A percentile compares a stretch with the other conserved stretches of the same genome.
Conservation (phyloP, 2,888 invertebrate genomes). For the Eulithis testata region DNA sequence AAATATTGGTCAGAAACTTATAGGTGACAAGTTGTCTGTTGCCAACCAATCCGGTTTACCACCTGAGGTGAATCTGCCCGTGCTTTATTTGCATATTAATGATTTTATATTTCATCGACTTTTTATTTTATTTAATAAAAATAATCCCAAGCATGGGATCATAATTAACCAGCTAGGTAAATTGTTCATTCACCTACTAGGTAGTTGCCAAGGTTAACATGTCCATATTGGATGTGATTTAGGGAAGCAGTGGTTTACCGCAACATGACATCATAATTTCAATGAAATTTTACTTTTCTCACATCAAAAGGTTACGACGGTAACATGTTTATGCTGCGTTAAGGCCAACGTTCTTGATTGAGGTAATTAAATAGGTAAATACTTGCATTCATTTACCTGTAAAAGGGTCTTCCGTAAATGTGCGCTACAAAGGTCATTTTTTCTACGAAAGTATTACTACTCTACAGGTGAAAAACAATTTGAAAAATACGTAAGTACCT, state of each 20-base stretch:
- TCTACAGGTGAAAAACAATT: no score
- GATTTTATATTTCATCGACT: slow-evolving; percentile 63
- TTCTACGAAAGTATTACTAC: background rate
- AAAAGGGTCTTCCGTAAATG: slow-evolving; percentile 23
- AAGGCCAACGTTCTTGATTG: slow-evolving; percentile 33
- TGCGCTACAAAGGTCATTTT: background rate
- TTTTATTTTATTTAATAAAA: slow-evolving; percentile 58
- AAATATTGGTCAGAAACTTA: slow-evolving; percentile 53
- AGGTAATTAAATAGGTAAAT: slow-evolving; percentile 37
- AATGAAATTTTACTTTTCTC: slow-evolving; percentile 33
- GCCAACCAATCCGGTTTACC: slow-evolving; percentile 77
- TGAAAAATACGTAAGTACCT: no score
- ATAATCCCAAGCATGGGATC: slow-evolving; percentile 37
- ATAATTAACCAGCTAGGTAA: slow-evolving; percentile 44
- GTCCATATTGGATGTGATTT: slow-evolving; percentile 20
- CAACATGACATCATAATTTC: slow-evolving; percentile 33
- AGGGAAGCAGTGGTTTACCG: slow-evolving; percentile 27
- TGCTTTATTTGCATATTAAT: slow-evolving; percentile 76
- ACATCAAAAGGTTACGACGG: slow-evolving; percentile 36
- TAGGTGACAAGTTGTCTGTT: slow-evolving; percentile 79
- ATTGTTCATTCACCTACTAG: slow-evolving; percentile 28
- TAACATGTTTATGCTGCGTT: slow-evolving; percentile 30
- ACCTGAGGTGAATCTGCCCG: slow-evolving; percentile 72
- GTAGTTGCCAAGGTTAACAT: slow-evolving; percentile 19
- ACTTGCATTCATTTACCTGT: slow-evolving; percentile 29